Evolutionary conservation across 2,888 invertebrate genomes (phyloP), one percentile per base, ranked within the genome.

Genomic region (Acleris sparsana): DNA sequence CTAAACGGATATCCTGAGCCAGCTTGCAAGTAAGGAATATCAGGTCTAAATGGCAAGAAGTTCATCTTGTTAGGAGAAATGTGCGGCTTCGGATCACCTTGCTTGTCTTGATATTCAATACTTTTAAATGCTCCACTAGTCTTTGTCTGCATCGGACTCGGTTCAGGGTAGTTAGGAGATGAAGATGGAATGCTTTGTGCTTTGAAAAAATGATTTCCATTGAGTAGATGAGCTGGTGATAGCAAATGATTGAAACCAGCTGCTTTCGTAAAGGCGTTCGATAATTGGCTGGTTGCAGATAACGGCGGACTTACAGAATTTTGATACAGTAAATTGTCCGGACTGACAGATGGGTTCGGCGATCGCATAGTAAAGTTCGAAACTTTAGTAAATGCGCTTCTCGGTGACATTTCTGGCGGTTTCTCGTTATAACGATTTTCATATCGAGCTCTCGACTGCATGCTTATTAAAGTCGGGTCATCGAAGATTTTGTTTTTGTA

Each of bases 321-420:
- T 77, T 96, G 96, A 73, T 97, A 97, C 69, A 95, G 94, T 55
- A 96, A 86, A 73, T 95, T 95, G 75, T 97, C 96, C 0, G 97
- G 97, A 70, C 96, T 96, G 20, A 96, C 92, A 0, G 96, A 96
- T 18, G 96, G 94, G 71, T 95, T 94, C 0, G 95, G 95, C 1
- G 95, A 95, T 53, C 94, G 80, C 46, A 94, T 89, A 5, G 85
- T 77, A 69, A 78, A 89, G 73, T 92, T 92, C 1, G 92, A 83
- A 16, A 97, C 97, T 93, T 97, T 97, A 1, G 97, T 97, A 78
- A 97, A 97, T 7, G 97, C 97, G 88, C 97, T 97, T 77, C 95
- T 95, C 0, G 94, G 94, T 0, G 94, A 93, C 71, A 93, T 83
- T 5, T 94, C 93, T 0, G 90, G 79, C 3, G 83, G 78, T 57